Evolutionary conservation across 2,113 vertebrate species (phyloP), one percentile per base, ranked within the genome.

Genomic region (Lepisosteus oculatus): DNA sequence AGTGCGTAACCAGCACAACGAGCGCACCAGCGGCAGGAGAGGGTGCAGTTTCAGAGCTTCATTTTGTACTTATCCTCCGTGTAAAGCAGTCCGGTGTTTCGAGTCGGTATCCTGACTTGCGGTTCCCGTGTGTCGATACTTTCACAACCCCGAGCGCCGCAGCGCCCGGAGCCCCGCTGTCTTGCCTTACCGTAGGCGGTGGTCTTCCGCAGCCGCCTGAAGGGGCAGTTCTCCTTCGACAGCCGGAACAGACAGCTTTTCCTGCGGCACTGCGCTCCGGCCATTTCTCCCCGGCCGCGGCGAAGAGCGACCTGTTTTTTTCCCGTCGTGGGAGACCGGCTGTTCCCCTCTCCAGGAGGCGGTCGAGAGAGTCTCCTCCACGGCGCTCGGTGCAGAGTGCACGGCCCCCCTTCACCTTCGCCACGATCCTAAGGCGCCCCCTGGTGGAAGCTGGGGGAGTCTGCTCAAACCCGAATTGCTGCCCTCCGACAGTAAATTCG

Each of bases 181-280:
- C 43, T 65, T 54, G 17, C 17, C 72, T 77, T 70, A 85, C 83
- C 79, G 55, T 77, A 69, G 29, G 74, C 64, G 55, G 63, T 72
- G 15, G 69, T 72, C 65, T 69, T 83, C 64, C 78, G 74, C 3
- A 84, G 65, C 55, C 79, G 85, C 63, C 81, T 74, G 57, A 86
- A 77, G 0, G 84, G 78, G 11, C 85, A 87, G 66, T 71, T 79
- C 11, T 82, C 74, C 17, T 76, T 61, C 14, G 55, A 51, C 55
- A 86, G 62, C 6, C 84, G 70, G n/a, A 84, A 78, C 72, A 85
- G 29, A 68, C 79, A 84, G 7, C 84, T 72, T 43, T 70, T 83
- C 70, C 86, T 68, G 74, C 79, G 78, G 42, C 72, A 72, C 61
- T 80, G 70, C 0, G 79, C 3, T 3, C 72, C 65, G 51, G 79